These are phyloP conservation scores for Tuta absoluta DNA, from an alignment of 2,888 invertebrate species.

Conservation along the genomic window DNA sequence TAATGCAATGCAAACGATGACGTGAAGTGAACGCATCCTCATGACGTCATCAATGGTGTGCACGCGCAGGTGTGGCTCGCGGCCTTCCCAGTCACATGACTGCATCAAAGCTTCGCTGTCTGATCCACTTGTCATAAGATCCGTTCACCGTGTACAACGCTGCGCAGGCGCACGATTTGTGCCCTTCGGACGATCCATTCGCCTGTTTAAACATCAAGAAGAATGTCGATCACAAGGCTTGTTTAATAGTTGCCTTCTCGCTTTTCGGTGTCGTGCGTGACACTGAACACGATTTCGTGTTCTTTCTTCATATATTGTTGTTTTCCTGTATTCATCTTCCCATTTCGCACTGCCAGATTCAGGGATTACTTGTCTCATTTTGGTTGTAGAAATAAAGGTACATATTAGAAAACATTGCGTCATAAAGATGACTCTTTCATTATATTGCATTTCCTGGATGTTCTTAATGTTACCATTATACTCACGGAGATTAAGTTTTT, in stretches of 20 bases:
- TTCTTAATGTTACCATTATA: too few relatives aligned
- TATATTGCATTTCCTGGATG: too few relatives aligned
- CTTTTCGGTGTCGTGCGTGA: not conserved
- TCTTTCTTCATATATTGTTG: not conserved
- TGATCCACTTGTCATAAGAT: conserved; percentile 59
- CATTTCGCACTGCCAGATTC: not conserved
- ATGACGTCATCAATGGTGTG: conserved; percentile 1
- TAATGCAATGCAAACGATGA: not conserved
- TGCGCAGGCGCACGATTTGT: conserved; percentile 39
- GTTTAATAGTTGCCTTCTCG: conserved; percentile 1
- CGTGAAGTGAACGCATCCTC: conserved; percentile 3
- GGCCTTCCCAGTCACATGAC: conserved; percentile 68
- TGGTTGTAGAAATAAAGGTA: too few relatives aligned
- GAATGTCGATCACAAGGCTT: conserved; percentile 31
- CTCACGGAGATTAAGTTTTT: not conserved
- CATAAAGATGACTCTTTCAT: too few relatives aligned
- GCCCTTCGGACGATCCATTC: conserved; percentile 46
- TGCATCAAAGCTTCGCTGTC: conserved; percentile 50
- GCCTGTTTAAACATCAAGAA: conserved; percentile 35
- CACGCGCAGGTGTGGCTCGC: conserved; percentile 25
- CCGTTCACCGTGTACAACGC: conserved; percentile 33
- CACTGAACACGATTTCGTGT: conserved; percentile 2
- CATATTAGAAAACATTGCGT: too few relatives aligned
- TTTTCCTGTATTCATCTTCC: not conserved
- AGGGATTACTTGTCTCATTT: too few relatives aligned